phyloP scores from a whole-genome alignment of 2,113 vertebrate genomes.

The Felis chaus region DNA sequence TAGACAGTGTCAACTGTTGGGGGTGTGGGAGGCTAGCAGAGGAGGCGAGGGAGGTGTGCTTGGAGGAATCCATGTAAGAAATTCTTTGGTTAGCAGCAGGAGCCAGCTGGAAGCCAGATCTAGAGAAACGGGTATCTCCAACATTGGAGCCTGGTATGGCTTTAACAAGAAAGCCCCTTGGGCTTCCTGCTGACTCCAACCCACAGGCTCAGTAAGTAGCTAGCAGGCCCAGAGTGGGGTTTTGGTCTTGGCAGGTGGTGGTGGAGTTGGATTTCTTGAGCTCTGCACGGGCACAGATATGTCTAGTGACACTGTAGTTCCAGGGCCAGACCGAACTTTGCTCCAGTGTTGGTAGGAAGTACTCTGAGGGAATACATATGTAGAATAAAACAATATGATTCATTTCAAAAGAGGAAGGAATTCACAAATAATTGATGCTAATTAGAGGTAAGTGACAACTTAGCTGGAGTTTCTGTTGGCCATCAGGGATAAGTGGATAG shows the following conservation, averaged over 20 bases:
- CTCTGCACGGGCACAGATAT: background rate
- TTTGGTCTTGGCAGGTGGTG: background rate
- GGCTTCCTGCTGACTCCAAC: background rate
- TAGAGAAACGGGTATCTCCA: background rate
- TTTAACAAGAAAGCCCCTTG: background rate
- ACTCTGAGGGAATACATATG: background rate
- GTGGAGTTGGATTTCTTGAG: background rate
- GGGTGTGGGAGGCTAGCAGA: background rate
- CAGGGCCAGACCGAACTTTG: background rate
- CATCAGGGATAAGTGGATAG: background rate
- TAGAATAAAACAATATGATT: background rate
- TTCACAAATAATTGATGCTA: background rate
- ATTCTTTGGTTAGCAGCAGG: background rate
- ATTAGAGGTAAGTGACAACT: background rate
- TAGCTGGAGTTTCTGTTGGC: background rate
- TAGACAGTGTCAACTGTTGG: background rate
- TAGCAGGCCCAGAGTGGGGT: background rate
- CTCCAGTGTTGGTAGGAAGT: background rate
- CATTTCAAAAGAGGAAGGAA: slow-evolving; percentile 8
- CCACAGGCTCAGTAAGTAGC: background rate
- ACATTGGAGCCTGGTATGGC: background rate
- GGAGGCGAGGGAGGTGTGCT: background rate
- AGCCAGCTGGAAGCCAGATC: background rate
- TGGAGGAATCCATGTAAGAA: background rate
- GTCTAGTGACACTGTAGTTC: background rate